Evolutionary conservation across 2,888 invertebrate genomes (phyloP).

Genomic region (Athrips mouffetella): DNA sequence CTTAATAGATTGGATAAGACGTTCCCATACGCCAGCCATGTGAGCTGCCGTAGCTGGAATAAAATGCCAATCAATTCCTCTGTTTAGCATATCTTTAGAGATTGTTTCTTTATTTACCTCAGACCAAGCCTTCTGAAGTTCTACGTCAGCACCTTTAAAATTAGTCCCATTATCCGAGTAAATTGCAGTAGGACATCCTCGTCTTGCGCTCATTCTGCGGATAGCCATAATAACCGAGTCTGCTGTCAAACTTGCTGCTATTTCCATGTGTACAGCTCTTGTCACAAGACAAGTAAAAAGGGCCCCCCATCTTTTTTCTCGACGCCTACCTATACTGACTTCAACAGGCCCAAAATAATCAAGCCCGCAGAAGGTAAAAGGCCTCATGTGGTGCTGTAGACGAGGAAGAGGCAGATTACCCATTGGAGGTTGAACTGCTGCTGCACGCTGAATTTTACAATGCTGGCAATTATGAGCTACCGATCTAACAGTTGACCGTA

Average conservation of each 20-base stretch:
- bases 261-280: constrained; percentile 2
- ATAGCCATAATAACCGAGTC: constrained; percentile 16
- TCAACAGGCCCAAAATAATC: constrained; percentile 20
- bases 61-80: constrained; percentile 19
- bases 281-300: constrained; percentile 7
- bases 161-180: constrained; percentile 28
- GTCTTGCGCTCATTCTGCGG: constrained; percentile 23
- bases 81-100: background rate
- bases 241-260: constrained; percentile 1
- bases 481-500: constrained; percentile 12
- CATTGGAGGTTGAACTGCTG: constrained; percentile 6
- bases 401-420: constrained; percentile 23
- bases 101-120: constrained; percentile 7
- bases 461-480: background rate
- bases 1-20: constrained; percentile 21
- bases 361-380: constrained; percentile 20
- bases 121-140: constrained; percentile 14
- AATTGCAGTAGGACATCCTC: constrained; percentile 23
- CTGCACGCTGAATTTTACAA: background rate
- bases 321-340: background rate
- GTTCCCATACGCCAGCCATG: constrained; percentile 22
- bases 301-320: background rate
- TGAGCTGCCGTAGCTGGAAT: constrained; percentile 16
- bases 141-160: constrained; percentile 21
- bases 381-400: constrained; percentile 19